phyloP scores from a whole-genome alignment of 2,113 vertebrate species.

The Serinus canaria region DNA sequence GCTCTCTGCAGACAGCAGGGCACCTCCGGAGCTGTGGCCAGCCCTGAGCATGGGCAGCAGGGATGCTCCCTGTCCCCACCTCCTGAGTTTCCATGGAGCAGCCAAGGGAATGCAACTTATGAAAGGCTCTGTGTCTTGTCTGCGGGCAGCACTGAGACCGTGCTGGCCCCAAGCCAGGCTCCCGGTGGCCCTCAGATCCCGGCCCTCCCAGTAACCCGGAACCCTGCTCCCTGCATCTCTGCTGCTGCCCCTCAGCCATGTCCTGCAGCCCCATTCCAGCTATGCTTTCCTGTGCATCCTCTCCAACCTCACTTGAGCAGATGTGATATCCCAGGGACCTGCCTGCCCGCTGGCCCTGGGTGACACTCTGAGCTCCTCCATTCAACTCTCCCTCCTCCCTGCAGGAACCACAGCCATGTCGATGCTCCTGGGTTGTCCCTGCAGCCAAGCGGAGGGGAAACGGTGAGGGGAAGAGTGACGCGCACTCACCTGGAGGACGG shows the following conservation, averaged over 20 bases:
- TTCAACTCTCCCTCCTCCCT: neutral
- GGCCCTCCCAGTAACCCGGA: neutral
- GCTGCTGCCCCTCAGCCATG: neutral
- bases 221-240: neutral
- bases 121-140: slow-evolving; percentile 23
- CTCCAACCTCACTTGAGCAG: neutral
- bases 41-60: fast-evolving
- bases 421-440: neutral
- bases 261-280: fast-evolving
- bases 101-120: neutral
- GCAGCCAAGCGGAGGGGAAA: neutral
- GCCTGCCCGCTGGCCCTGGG: fast-evolving
- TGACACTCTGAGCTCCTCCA: neutral
- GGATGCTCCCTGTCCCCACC: neutral
- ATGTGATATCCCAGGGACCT: neutral
- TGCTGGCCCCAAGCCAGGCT: neutral
- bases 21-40: fast-evolving
- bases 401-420: fast-evolving
- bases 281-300: neutral
- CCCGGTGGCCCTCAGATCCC: neutral
- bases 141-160: neutral
- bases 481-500: slow-evolving; percentile 87
- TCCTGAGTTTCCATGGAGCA: neutral
- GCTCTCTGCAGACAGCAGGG: neutral
- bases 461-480: fast-evolving